These are phyloP conservation scores for Lepidurus arcticus DNA, from an alignment of 1,140 invertebrate species.

Conservation along the genomic window DNA sequence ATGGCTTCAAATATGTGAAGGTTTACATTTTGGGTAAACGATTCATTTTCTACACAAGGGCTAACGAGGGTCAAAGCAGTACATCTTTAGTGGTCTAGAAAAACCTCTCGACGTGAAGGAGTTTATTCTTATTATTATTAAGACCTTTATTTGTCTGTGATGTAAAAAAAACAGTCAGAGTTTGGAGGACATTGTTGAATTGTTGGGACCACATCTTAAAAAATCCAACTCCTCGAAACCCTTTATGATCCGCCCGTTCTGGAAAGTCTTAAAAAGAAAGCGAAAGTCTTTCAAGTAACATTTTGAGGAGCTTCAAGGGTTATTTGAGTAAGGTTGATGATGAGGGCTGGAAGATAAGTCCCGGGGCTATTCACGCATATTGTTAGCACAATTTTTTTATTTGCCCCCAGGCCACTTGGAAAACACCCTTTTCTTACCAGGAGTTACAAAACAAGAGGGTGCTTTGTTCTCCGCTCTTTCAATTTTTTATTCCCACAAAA, in stretches of 20 bases:
- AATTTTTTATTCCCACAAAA: background rate
- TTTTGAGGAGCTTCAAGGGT: conserved; percentile 7
- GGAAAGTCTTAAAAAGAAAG: background rate
- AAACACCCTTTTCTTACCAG: background rate
- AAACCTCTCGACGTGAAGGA: too few relatives aligned
- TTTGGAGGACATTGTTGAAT: background rate
- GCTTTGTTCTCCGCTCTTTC: background rate
- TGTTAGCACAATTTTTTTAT: background rate
- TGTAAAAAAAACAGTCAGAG: too few relatives aligned
- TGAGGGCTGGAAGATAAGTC: background rate
- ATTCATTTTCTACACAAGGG: too few relatives aligned
- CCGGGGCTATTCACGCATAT: background rate
- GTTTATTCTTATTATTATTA: too few relatives aligned
- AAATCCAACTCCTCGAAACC: background rate
- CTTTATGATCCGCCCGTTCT: background rate
- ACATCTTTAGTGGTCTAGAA: too few relatives aligned
- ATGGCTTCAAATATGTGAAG: too few relatives aligned
- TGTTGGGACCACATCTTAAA: background rate
- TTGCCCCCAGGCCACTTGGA: conserved; percentile 16
- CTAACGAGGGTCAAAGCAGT: too few relatives aligned
- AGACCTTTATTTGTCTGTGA: too few relatives aligned
- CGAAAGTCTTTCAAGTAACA: background rate
- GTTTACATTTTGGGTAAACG: too few relatives aligned
- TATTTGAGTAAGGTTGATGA: conserved; percentile 14
- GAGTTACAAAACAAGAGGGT: background rate